phyloP scores from a whole-genome alignment of 2,113 vertebrate species.

The Myotis brandtii region DNA sequence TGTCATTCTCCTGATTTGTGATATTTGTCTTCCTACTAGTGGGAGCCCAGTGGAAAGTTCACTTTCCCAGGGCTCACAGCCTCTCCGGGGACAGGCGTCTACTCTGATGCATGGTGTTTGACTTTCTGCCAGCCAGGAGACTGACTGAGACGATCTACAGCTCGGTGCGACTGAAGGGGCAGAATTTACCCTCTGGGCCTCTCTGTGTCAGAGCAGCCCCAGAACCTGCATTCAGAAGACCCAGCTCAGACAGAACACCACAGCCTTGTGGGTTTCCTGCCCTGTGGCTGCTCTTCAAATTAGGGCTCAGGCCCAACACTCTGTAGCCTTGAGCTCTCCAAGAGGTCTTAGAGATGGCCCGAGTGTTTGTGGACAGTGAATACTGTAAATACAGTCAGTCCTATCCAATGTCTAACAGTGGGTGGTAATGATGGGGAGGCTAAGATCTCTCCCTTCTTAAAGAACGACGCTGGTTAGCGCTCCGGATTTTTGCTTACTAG shows the following conservation, averaged over 20 bases:
- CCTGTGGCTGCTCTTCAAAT: not conserved
- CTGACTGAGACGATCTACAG: accelerated
- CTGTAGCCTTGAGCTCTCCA: not conserved
- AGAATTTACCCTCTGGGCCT: too few species aligned
- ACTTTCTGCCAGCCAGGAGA: not conserved
- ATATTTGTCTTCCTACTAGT: not conserved
- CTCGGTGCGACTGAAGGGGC: accelerated
- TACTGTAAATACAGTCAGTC: accelerated
- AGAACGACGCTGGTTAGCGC: not conserved
- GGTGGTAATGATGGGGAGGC: too few species aligned
- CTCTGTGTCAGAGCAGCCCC: not conserved
- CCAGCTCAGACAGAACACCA: not conserved
- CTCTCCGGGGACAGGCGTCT: not conserved
- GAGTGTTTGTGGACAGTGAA: not conserved
- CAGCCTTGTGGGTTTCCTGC: not conserved
- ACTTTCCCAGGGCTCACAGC: not conserved
- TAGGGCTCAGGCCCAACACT: not conserved
- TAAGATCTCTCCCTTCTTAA: not conserved
- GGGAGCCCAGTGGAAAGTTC: not conserved
- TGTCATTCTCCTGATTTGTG: not conserved
- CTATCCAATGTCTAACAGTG: accelerated
- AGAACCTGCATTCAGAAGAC: not conserved
- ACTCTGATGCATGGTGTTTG: not conserved
- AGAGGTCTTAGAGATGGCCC: not conserved
- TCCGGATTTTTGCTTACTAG: not conserved